Evolutionary conservation across 2,113 vertebrate genomes (phyloP).

Genomic region (Burhinus bistriatus): DNA sequence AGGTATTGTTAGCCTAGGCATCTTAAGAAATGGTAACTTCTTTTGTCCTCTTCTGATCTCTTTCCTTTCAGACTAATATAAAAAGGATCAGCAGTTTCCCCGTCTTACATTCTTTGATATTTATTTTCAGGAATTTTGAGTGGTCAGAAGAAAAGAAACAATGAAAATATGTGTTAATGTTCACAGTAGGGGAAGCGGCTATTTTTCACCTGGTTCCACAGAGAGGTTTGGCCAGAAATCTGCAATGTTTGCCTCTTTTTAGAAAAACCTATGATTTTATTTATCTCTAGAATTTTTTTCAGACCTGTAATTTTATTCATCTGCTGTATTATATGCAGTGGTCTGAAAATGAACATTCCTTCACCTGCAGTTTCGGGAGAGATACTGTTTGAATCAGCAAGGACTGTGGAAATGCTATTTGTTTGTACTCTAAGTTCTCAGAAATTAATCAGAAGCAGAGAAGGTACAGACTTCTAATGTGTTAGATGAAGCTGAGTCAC

Average conservation of each 20-base stretch:
- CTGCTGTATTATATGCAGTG: neutral
- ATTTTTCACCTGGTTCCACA: neutral
- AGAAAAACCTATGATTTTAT: conserved; percentile 1
- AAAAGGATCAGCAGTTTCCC: neutral
- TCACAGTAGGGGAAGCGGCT: neutral
- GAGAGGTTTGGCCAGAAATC: neutral
- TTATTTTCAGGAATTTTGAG: neutral
- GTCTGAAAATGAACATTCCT: neutral
- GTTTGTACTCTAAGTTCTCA: neutral
- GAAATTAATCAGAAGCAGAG: conserved; percentile 10
- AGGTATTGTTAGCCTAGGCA: neutral
- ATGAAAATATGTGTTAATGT: neutral
- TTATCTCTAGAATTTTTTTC: neutral
- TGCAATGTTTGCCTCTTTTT: neutral
- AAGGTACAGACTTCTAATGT: conserved; percentile 1
- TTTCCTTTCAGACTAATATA: neutral
- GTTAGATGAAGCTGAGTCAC: conserved; percentile 45
- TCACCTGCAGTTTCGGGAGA: neutral
- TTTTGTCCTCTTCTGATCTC: neutral
- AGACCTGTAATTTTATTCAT: conserved; percentile 8
- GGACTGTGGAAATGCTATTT: neutral
- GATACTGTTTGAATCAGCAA: neutral
- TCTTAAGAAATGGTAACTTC: neutral
- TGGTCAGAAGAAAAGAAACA: neutral
- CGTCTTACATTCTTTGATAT: neutral